Base-by-base conservation (phyloP, 1,140 invertebrate species). In the Pseudomyrmex dendroicus region DNA sequence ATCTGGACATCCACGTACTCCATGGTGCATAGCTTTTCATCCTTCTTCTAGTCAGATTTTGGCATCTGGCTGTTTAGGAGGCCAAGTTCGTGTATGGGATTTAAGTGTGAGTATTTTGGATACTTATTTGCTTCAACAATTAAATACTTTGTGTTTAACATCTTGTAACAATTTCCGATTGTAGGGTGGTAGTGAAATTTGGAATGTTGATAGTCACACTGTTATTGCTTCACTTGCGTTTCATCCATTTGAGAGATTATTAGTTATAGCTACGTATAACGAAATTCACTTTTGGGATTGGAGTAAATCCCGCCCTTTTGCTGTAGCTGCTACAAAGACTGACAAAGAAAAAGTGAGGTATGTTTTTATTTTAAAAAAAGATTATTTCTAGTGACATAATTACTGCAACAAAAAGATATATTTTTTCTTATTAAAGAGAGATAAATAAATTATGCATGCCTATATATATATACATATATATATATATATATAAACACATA, bases 41-140 rank as follows among this genome's bases (percentile, higher is more conserved):
- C 98, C 98, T 1, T 96, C 97, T 2, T 97, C 96, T 61, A 96
- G 97, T 92, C 96, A 98, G 87, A 96, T 98, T 64, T 95, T 98
- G 72, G 98, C 97, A 15, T 98, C 97, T 56, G 98, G 98, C 0
- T 99, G 98, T 93, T 95, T 98, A 0, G 97, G 96, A 15, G 98
- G 98, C 20, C 97, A 98, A 96, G 98, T 98, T 56, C 95, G 98
- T 86, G 97, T 98, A 25, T 98, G 98, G 98, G 98, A 98, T 95
- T 95, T 98, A 17, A 96, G 96, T 94, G 97, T 98, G 95, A 96
- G 96, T 95, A 10, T 7, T 15, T 9, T 17, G 17, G 35, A 35
- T 0, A 35, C 35, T 35, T 35, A 77, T 50, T 59, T 20, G 15
- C 35, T 61, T 57, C 1, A 50, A 25, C 8, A 50, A 22, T 54